Base-by-base conservation (phyloP, 1,140 invertebrate species). In the Drosophila novamexicana region DNA sequence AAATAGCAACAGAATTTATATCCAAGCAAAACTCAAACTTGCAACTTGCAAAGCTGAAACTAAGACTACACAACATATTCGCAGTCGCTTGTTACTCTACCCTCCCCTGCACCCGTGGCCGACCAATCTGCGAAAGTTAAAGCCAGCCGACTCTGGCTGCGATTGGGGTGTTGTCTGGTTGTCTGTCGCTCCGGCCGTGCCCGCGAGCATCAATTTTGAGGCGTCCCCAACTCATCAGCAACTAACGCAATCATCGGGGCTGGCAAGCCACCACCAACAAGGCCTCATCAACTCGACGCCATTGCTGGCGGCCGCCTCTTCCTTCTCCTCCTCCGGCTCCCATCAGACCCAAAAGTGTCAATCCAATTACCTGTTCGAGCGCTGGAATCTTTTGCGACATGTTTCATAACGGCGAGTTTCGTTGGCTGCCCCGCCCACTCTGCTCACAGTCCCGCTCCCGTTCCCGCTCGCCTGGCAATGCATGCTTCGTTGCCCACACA, bases 361-460 rank as follows among this genome's bases (percentile, higher is more conserved):
- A 89, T 89, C 84, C 84, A 89, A 89, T 89, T 89, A 89, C 84
- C 84, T 89, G 84, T 89, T 89, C 84, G 84, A 89, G 85, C 77
- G 80, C 84, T 75, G 84, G 84, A 89, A 89, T 89, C 84, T 89
- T 89, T 89, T 89, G 85, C 84, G 84, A 89, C 84, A 89, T 89
- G 84, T 90, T 89, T 89, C 84, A 89, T 88, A 88, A 88, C 83
- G 40, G 67, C 67, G 66, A 69, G 57, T 68, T 68, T 68, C 29
- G 57, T 52, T 59, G 54, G 58, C 50, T 34, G 32, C n/a, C 10
- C 12, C 14, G 6, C 14, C 34, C 32, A 56, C 39, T 29, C 22
- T 22, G 22, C 12, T 16, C 16, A 14, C 32, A 22, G 9, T 2
- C 22, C 12, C 8, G 44, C 36, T 36, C 32, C 34, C 29, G 18